Evolutionary conservation across 1,140 invertebrate species (phyloP).

Genomic region (Watersipora subatra): DNA sequence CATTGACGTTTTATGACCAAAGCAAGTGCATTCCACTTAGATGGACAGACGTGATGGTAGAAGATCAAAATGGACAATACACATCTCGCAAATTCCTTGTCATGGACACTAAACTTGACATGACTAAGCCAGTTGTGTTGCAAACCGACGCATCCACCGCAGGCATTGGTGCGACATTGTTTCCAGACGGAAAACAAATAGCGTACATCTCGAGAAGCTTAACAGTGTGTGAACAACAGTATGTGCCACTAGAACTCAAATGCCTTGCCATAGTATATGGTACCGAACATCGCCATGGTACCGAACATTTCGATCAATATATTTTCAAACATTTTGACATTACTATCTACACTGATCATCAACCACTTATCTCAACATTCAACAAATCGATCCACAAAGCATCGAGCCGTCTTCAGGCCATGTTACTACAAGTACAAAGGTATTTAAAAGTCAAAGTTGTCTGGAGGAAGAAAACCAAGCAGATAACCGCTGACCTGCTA

Average conservation of each 20-base stretch:
- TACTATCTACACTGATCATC: constrained; percentile 24
- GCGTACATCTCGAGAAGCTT: constrained; percentile 14
- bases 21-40: no score
- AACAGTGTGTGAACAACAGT: constrained; percentile 6
- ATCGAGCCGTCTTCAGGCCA: constrained; percentile 25
- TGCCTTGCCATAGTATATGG: constrained; percentile 36
- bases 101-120: no score
- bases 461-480: constrained; percentile 31
- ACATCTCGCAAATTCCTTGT: no score
- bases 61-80: no score
- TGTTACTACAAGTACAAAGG: constrained; percentile 31
- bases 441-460: constrained; percentile 33
- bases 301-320: constrained; percentile 42
- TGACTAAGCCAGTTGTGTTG: background rate
- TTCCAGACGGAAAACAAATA: constrained; percentile 13
- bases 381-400: constrained; percentile 23
- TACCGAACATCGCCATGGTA: no score
- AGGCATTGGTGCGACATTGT: constrained; percentile 10
- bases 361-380: constrained; percentile 25
- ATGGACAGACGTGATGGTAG: no score
- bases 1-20: no score
- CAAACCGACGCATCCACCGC: constrained; percentile 8
- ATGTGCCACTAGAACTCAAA: constrained; percentile 1
- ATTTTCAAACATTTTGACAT: constrained; percentile 29
- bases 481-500: constrained; percentile 26